These are phyloP conservation scores for Caenorhabditis auriculariae DNA, from an alignment of 2,888 invertebrate genomes.

Conservation along the genomic window DNA sequence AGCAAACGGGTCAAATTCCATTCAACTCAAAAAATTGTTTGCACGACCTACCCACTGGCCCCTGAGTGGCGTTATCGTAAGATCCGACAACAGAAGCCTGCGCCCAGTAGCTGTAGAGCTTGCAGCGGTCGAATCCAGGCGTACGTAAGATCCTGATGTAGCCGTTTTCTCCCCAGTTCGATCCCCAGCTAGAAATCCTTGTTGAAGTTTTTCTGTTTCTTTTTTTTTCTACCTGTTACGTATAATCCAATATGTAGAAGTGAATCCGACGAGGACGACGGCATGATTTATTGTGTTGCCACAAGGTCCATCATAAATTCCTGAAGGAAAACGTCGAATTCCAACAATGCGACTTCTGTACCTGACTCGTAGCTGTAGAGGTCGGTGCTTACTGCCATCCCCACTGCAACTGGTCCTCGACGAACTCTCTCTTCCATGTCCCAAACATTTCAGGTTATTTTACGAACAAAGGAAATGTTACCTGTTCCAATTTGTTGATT, in stretches of 20 bases:
- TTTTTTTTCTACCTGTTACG: constrained; percentile 29
- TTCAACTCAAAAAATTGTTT: too few relatives aligned
- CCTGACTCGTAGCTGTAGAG: constrained; percentile 83
- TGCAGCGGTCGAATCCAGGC: constrained; percentile 77
- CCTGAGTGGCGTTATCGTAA: too few relatives aligned
- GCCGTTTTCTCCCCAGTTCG: constrained; percentile 85
- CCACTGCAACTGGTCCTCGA: constrained; percentile 33
- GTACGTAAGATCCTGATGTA: constrained; percentile 79
- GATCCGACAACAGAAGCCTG: constrained; percentile 14
- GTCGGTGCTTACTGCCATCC: constrained; percentile 76
- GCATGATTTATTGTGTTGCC: constrained; percentile 38
- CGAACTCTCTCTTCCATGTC: constrained; percentile 26
- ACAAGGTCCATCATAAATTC: constrained; percentile 35
- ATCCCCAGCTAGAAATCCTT: constrained; percentile 79
- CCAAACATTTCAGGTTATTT: too few relatives aligned
- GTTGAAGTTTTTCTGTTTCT: too few relatives aligned
- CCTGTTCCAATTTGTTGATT: neutral
- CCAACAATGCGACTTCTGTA: neutral
- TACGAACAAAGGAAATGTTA: neutral
- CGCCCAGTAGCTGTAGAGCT: constrained; percentile 26
- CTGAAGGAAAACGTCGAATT: constrained; percentile 8
- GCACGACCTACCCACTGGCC: too few relatives aligned
- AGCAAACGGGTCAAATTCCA: too few relatives aligned
- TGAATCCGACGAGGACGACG: constrained; percentile 40
- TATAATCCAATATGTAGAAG: constrained; percentile 36